These are phyloP conservation scores for Pycnonotus jocosus DNA, from an alignment of 2,113 vertebrate species.

Conservation along the genomic window DNA sequence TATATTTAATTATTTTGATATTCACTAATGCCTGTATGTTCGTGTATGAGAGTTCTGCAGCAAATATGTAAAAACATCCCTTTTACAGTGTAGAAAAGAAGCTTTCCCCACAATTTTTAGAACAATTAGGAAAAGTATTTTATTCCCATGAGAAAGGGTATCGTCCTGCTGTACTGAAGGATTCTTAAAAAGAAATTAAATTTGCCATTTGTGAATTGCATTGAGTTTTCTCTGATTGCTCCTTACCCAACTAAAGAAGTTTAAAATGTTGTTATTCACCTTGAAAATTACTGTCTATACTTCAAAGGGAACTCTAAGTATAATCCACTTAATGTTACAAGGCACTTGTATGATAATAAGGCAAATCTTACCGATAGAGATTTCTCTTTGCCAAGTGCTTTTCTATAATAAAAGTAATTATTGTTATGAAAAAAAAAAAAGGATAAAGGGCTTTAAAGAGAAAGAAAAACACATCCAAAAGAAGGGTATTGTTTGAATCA, in stretches of 20 bases:
- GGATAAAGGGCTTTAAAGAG: not conserved
- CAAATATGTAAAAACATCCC: not conserved
- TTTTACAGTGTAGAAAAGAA: not conserved
- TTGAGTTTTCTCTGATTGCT: not conserved
- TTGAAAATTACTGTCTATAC: not conserved
- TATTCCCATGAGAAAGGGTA: not conserved
- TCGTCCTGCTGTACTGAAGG: not conserved
- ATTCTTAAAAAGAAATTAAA: not conserved
- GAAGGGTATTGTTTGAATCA: not conserved
- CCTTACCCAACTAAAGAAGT: not conserved
- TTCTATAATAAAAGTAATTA: not conserved
- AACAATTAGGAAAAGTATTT: not conserved
- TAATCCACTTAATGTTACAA: not conserved
- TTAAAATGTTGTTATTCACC: not conserved
- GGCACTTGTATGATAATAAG: not conserved
- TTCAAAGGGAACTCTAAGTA: not conserved
- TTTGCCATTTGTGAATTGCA: not conserved
- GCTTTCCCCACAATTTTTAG: not conserved
- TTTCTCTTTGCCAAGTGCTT: not conserved
- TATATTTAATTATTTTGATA: not conserved
- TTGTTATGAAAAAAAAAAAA: not conserved
- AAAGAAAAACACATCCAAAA: not conserved
- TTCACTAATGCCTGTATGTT: not conserved
- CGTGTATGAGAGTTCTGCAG: not conserved
- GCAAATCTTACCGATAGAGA: not conserved